phyloP scores from a whole-genome alignment of 2,113 vertebrate genomes.

The Centrocercus urophasianus region DNA sequence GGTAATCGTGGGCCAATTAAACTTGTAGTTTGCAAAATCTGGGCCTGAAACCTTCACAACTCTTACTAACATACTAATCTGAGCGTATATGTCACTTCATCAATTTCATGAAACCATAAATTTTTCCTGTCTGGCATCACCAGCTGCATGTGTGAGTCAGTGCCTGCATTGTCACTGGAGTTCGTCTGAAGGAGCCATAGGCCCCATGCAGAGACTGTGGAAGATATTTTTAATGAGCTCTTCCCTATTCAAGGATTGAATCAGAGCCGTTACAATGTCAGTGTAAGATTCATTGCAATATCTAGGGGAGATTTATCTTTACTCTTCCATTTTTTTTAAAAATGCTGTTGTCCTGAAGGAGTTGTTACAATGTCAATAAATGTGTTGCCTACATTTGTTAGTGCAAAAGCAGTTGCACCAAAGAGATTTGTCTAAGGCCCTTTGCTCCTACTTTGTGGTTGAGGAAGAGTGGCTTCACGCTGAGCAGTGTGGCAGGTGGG shows the following conservation, averaged over 20 bases:
- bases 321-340: neutral
- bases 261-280: constrained; percentile 67
- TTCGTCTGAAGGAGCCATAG: constrained; percentile 59
- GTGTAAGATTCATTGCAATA: constrained; percentile 68
- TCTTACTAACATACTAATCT: constrained; percentile 58
- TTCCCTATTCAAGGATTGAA: constrained; percentile 67
- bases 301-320: constrained; percentile 68
- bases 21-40: constrained; percentile 61
- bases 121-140: constrained; percentile 60
- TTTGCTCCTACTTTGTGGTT: neutral
- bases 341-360: constrained; percentile 69
- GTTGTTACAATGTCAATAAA: constrained; percentile 72
- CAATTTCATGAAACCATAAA: constrained; percentile 74
- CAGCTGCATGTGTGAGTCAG: constrained; percentile 46
- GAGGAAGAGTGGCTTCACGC: neutral
- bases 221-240: constrained; percentile 73
- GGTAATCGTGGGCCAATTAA: constrained; percentile 62
- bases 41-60: constrained; percentile 58
- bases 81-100: constrained; percentile 67
- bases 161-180: neutral
- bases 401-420: constrained; percentile 53
- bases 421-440: neutral
- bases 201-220: constrained; percentile 51
- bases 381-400: constrained; percentile 51
- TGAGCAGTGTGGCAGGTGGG: fast-evolving